These are phyloP conservation scores for Phylloscopus trochiloides DNA, from an alignment of 2,113 vertebrate species.

Conservation along the genomic window DNA sequence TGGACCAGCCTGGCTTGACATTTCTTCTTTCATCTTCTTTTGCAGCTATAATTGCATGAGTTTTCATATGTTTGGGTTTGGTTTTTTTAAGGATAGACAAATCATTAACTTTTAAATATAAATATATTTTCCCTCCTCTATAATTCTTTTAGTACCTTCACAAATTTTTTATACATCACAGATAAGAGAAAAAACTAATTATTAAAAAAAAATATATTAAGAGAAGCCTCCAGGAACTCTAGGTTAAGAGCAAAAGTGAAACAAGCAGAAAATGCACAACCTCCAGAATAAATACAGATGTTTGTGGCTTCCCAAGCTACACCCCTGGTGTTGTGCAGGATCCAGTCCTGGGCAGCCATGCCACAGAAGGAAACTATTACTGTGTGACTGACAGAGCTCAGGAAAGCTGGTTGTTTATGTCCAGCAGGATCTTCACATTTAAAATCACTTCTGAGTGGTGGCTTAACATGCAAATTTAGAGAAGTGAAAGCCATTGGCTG, in stretches of 20 bases:
- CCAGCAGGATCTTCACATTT: background rate
- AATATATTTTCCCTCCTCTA: background rate
- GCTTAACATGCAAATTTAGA: fast-evolving
- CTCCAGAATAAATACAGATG: background rate
- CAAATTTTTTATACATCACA: background rate
- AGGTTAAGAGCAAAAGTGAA: background rate
- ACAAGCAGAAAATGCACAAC: background rate
- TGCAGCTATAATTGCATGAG: background rate
- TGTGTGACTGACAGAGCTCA: background rate
- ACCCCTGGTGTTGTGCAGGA: fast-evolving
- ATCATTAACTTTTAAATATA: background rate
- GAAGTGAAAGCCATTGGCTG: background rate
- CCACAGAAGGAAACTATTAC: background rate
- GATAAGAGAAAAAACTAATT: background rate
- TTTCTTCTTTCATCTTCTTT: background rate
- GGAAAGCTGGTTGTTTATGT: background rate
- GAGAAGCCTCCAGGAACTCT: background rate
- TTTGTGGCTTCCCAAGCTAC: fast-evolving
- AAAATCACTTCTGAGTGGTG: background rate
- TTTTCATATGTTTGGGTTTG: background rate
- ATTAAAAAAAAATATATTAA: background rate
- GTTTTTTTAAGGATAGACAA: background rate
- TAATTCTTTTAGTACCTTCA: background rate
- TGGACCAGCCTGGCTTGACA: background rate
- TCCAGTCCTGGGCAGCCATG: background rate